These are phyloP conservation scores for Siniperca obscura DNA, from an alignment of 2,797 vertebrate genomes.

Conservation along the genomic window DNA sequence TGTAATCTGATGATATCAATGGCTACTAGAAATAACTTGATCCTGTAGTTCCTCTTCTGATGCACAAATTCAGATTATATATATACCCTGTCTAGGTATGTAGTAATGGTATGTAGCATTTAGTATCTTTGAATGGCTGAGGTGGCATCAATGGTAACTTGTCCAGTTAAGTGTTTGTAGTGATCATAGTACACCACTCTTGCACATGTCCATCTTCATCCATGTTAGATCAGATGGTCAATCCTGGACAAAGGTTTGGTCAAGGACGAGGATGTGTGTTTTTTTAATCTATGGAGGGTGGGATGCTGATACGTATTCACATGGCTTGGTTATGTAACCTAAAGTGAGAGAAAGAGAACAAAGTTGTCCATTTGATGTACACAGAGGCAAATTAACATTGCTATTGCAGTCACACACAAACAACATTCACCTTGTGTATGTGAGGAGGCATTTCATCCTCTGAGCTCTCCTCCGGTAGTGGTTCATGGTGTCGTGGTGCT, in stretches of 20 bases:
- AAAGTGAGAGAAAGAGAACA: constrained; percentile 45
- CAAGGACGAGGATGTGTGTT: constrained; percentile 23
- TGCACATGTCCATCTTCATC: constrained; percentile 33
- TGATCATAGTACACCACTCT: constrained; percentile 15
- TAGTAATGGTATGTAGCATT: neutral
- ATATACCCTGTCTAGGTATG: constrained; percentile 35
- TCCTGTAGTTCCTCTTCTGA: constrained; percentile 50
- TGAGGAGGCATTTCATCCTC: constrained; percentile 96
- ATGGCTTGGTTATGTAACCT: constrained; percentile 81
- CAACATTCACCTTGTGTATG: constrained; percentile 89
- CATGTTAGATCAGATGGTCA: constrained; percentile 15
- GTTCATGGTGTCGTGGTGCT: constrained; percentile 87
- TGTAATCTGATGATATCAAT: constrained; percentile 30
- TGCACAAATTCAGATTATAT: constrained; percentile 17
- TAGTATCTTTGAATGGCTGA: constrained; percentile 19
- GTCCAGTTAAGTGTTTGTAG: constrained; percentile 16
- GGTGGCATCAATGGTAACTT: neutral
- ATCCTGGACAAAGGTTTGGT: constrained; percentile 23
- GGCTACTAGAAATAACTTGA: constrained; percentile 46
- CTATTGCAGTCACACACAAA: neutral
- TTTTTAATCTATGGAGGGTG: constrained; percentile 11
- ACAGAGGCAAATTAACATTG: neutral
- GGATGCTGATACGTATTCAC: constrained; percentile 25
- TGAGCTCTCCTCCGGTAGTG: constrained; percentile 93
- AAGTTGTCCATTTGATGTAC: neutral